Evolutionary conservation across 2,113 vertebrate genomes (phyloP).

Genomic region (Terrapene triunguis): DNA sequence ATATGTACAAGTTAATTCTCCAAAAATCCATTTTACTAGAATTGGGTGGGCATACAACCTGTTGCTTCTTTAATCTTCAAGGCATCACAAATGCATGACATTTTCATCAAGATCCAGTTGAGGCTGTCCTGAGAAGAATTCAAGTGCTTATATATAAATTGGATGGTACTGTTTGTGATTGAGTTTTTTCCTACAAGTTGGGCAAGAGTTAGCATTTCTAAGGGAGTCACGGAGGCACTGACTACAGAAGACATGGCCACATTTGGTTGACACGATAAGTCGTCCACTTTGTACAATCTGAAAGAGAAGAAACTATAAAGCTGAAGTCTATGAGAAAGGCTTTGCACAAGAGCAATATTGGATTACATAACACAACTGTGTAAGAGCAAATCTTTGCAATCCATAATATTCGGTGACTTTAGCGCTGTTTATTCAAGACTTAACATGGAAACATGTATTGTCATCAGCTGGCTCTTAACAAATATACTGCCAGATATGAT

Average conservation of each 20-base stretch:
- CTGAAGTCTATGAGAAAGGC: background rate
- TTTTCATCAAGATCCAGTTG: constrained; percentile 40
- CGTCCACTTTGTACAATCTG: constrained; percentile 93
- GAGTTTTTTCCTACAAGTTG: constrained; percentile 94
- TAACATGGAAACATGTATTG: background rate
- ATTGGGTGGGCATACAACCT: constrained; percentile 55
- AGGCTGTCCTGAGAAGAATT: constrained; percentile 60
- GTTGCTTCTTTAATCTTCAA: constrained; percentile 57
- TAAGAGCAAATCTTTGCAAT: background rate
- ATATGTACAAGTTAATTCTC: constrained; percentile 14
- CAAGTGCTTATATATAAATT: constrained; percentile 90
- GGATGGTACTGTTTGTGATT: constrained; percentile 94
- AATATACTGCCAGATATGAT: background rate
- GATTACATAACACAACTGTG: background rate
- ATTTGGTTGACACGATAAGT: constrained; percentile 93
- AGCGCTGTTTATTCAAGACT: background rate
- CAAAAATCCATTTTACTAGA: constrained; percentile 15
- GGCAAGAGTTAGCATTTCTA: constrained; percentile 89
- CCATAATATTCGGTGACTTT: background rate
- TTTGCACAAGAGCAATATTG: background rate
- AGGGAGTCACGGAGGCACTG: constrained; percentile 94
- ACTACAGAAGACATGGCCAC: constrained; percentile 97
- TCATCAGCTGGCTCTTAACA: background rate
- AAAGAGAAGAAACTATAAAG: constrained; percentile 35
- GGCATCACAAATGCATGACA: constrained; percentile 29